Conservation (phyloP, 2,797 vertebrate genomes). For the Etheostoma nigrum region DNA sequence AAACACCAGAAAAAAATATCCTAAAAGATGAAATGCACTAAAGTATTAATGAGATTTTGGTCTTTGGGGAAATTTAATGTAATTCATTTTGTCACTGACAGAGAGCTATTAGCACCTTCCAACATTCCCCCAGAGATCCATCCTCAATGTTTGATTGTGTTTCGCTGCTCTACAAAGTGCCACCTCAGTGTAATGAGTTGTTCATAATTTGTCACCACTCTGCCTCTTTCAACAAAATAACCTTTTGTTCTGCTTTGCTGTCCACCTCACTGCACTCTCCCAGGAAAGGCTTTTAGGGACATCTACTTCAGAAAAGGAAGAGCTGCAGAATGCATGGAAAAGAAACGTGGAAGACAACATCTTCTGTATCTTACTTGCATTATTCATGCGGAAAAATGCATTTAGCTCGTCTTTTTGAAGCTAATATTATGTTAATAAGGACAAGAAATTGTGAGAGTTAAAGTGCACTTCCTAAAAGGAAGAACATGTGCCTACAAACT, state of each 20-base stretch:
- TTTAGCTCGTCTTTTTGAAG: slow-evolving; percentile 74
- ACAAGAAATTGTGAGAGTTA: slow-evolving; percentile 49
- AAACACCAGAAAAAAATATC: slow-evolving; percentile 51
- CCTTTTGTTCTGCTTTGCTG: slow-evolving; percentile 71
- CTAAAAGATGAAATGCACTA: slow-evolving; percentile 50
- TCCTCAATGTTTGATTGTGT: slow-evolving; percentile 66
- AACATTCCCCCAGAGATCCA: slow-evolving; percentile 68
- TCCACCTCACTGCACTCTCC: slow-evolving; percentile 71
- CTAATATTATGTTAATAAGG: slow-evolving; percentile 84
- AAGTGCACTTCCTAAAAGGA: slow-evolving; percentile 68
- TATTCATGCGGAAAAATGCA: slow-evolving; percentile 83
- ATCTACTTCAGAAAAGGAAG: slow-evolving; percentile 48
- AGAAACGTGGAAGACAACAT: slow-evolving; percentile 62
- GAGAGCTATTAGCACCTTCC: slow-evolving; percentile 67
- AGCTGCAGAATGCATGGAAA: slow-evolving; percentile 56
- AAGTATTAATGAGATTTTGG: slow-evolving; percentile 70
- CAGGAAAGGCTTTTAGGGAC: slow-evolving; percentile 82
- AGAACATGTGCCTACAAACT: slow-evolving; percentile 59
- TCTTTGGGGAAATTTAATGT: slow-evolving; percentile 69
- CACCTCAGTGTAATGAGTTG: slow-evolving; percentile 79
- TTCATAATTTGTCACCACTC: slow-evolving; percentile 79
- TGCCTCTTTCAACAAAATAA: slow-evolving; percentile 75
- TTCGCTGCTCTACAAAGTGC: slow-evolving; percentile 68
- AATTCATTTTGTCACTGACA: slow-evolving; percentile 71
- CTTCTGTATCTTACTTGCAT: slow-evolving; percentile 73